Percentiles rank a stretch among this genome's conserved stretches.
These are phyloP conservation scores for Drosophila ezoana DNA, from an alignment of 2,888 invertebrate species.

Conservation along the genomic window DNA sequence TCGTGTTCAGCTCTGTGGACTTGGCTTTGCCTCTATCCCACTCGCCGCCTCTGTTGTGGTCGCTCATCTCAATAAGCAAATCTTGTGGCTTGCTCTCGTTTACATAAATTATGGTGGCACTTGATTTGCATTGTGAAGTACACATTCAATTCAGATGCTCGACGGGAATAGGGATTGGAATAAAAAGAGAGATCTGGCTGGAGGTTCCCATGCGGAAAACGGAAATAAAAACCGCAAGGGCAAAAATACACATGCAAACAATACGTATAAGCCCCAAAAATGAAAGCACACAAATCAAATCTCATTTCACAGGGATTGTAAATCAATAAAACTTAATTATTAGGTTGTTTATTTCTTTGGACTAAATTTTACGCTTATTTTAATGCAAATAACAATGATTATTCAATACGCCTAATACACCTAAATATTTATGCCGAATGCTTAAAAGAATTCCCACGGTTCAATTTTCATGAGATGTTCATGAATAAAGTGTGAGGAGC, in stretches of 20 bases:
- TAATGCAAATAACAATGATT: slow-evolving; percentile 33
- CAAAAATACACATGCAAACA: slow-evolving; percentile 3
- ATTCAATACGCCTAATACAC: slow-evolving; percentile 29
- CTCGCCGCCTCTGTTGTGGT: background rate
- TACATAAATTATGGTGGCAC: slow-evolving; percentile 53
- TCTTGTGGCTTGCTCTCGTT: slow-evolving; percentile 43
- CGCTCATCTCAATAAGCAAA: slow-evolving; percentile 20
- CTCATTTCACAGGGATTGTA: background rate
- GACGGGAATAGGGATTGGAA: slow-evolving; percentile 21
- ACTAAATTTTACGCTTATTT: background rate
- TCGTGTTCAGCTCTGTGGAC: slow-evolving; percentile 1
- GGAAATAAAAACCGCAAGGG: slow-evolving; percentile 64
- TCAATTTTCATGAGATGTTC: slow-evolving; percentile 31
- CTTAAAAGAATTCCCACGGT: slow-evolving; percentile 16
- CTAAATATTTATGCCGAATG: slow-evolving; percentile 52
- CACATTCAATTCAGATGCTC: slow-evolving; percentile 25
- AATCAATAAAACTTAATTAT: background rate
- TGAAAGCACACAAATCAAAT: background rate
- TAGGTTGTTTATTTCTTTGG: background rate
- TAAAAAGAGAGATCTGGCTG: slow-evolving; percentile 11
- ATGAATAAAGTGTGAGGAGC: slow-evolving; percentile 41
- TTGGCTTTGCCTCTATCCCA: background rate
- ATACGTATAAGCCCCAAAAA: background rate
- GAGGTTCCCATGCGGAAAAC: slow-evolving; percentile 42
- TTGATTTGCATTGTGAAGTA: slow-evolving; percentile 29